Conservation (phyloP, 2,797 vertebrate species). For the Momotus momota region DNA sequence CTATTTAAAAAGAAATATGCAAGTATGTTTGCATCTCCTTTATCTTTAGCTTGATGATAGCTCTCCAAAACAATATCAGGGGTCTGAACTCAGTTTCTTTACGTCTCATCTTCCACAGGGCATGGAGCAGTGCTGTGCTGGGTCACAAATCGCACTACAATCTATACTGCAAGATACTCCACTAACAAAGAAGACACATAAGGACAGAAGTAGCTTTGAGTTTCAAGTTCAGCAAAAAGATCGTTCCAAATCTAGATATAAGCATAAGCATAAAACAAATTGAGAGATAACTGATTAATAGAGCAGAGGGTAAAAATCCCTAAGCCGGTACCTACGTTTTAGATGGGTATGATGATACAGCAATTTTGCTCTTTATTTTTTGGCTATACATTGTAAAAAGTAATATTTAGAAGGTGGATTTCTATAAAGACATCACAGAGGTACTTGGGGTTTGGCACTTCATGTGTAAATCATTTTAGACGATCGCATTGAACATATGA, state of each 20-base stretch:
- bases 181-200: not conserved
- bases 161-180: not conserved
- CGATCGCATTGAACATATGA: not conserved
- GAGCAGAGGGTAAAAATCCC: not conserved
- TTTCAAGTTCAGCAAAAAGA: not conserved
- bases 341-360: not conserved
- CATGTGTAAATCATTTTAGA: not conserved
- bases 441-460: not conserved
- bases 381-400: not conserved
- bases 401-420: not conserved
- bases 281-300: not conserved
- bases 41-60: not conserved
- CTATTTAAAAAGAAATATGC: not conserved
- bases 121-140: fast-evolving
- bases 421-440: not conserved
- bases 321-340: not conserved
- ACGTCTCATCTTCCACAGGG: not conserved
- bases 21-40: not conserved
- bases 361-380: not conserved
- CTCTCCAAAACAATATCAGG: not conserved
- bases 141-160: not conserved
- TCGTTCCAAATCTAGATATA: not conserved
- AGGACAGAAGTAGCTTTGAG: not conserved
- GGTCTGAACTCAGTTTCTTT: not conserved
- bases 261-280: not conserved